Conservation (phyloP, 2,113 vertebrate genomes). For the Psephotus haematonotus region DNA sequence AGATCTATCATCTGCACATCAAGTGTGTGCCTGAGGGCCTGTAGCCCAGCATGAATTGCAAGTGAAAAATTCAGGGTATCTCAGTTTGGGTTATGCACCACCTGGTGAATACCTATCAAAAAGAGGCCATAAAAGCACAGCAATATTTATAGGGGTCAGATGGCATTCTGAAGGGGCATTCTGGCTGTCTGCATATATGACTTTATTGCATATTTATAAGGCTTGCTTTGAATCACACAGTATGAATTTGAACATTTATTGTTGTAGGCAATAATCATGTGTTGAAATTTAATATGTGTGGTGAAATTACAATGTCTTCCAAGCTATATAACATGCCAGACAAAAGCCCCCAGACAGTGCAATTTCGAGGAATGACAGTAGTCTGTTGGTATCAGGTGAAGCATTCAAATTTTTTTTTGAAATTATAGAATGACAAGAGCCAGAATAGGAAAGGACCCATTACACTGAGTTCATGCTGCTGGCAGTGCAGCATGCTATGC, state of each 20-base stretch:
- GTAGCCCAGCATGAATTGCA: not conserved
- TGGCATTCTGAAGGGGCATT: not conserved
- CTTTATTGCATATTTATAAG: conserved; percentile 28
- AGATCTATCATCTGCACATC: not conserved
- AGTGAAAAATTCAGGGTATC: not conserved
- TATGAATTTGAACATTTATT: conserved; percentile 17
- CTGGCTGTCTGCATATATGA: not conserved
- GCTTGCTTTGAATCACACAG: not conserved
- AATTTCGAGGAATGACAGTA: not conserved
- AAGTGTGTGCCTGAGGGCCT: not conserved
- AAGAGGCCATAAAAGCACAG: not conserved
- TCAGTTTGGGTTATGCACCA: not conserved
- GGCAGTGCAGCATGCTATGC: not conserved
- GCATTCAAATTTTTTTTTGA: not conserved
- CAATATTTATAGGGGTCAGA: conserved; percentile 22
- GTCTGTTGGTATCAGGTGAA: not conserved
- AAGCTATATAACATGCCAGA: not conserved
- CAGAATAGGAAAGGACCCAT: not conserved
- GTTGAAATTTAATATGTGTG: not conserved
- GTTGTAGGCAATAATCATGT: not conserved
- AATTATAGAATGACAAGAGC: not conserved
- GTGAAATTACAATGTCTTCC: not conserved
- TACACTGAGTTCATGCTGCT: not conserved
- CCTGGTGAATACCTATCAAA: not conserved
- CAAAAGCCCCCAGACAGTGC: not conserved